Evolutionary conservation across 2,797 vertebrate species (phyloP), one percentile per base, ranked within the genome.

Genomic region (Rhyacichthys aspro): DNA sequence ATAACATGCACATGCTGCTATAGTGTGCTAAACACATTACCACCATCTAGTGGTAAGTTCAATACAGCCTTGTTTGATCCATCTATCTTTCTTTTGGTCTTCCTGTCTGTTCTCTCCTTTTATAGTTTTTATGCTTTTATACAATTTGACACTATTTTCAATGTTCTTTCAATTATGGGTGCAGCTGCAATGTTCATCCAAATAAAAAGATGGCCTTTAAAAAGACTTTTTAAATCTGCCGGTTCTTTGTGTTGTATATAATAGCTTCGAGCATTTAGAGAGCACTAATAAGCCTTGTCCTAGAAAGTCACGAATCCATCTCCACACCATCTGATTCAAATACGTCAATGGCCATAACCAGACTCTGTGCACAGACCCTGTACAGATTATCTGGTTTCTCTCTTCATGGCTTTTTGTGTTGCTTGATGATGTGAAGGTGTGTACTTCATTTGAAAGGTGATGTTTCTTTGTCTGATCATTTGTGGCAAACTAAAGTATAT

Each of bases 11-110:
- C 56, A 49, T 47, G 18, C 47, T 42, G 12, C 39, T 12, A 15
- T 8, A 11, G 56, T 9, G 76, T 50, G 62, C 58, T 33, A 73
- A 78, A 80, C 76, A 77, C 78, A 87, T 90, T 74, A 85, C 45
- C 76, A 76, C 85, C 88, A 90, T 86, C 89, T 90, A 82, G 86
- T 90, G 88, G 82, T 57, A 1, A 67, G 36, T 53, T 49, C 17
- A 34, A 14, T 72, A 39, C 47, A 63, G 55, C 70, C 59, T 75
- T 42, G 16, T 39, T 43, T 8, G 10, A 43, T 61, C 15, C 9
- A n/a, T 8, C 15, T 14, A n/a, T 49, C 45, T 17, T 42, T 53
- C 11, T 39, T 36, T 62, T 7, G 17, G 15, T 65, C 10, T 52
- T n/a, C 42, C 37, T 49, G 12, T 36, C 48, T 55, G 10, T 37